Evolutionary conservation across 2,797 vertebrate genomes (phyloP).

Genomic region (Peromyscus attwateri): DNA sequence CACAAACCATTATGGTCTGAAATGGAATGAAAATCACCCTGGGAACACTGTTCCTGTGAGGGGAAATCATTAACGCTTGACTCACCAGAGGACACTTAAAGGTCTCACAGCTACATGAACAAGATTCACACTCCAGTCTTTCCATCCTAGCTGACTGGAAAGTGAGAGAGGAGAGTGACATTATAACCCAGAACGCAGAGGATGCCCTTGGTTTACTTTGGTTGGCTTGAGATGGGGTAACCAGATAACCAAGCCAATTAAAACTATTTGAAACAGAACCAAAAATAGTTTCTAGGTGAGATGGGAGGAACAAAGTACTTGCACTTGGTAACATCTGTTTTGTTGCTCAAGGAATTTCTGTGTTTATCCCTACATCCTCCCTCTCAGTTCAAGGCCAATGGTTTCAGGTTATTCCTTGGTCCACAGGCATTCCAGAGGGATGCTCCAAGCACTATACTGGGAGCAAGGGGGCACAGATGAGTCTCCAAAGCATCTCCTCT

Average conservation of each 20-base stretch:
- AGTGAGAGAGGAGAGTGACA: neutral
- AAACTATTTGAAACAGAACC: constrained; percentile 66
- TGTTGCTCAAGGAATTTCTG: constrained; percentile 44
- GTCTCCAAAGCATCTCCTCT: neutral
- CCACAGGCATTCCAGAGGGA: neutral
- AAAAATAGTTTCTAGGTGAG: constrained; percentile 66
- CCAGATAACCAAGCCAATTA: constrained; percentile 36
- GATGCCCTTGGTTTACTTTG: constrained; percentile 7
- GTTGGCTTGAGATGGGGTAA: neutral
- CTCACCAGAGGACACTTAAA: constrained; percentile 37
- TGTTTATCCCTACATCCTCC: constrained; percentile 41
- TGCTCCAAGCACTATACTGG: neutral
- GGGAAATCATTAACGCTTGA: constrained; percentile 44
- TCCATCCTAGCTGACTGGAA: neutral
- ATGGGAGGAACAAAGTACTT: constrained; percentile 30
- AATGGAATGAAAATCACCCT: constrained; percentile 70
- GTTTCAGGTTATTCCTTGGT: neutral
- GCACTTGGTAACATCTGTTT: constrained; percentile 37
- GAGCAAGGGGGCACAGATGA: neutral
- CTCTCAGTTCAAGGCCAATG: neutral
- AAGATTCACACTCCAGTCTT: constrained; percentile 52
- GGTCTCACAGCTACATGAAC: neutral
- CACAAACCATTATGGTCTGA: constrained; percentile 57
- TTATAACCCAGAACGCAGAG: neutral
- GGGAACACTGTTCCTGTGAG: constrained; percentile 38